A percentile compares a stretch with the other conserved stretches of the same genome.
Evolutionary conservation across 2,797 vertebrate genomes (phyloP).

Genomic region (Sebastes jordani): DNA sequence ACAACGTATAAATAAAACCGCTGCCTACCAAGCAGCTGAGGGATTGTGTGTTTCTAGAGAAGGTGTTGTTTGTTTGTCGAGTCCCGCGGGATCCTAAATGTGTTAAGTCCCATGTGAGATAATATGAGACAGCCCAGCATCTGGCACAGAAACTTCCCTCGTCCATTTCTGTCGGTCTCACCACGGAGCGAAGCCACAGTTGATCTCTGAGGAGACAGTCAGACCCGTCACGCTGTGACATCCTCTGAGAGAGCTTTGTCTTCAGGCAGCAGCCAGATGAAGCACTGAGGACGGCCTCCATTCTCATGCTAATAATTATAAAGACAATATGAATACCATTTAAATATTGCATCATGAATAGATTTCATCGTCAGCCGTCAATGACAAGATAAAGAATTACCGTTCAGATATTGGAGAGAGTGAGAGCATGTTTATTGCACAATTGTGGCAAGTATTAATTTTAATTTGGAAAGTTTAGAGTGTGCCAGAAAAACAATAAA

Average conservation of each 20-base stretch:
- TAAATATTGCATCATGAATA: conserved; percentile 2
- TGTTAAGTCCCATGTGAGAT: conserved; percentile 61
- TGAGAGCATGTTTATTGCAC: not conserved
- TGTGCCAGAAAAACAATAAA: conserved; percentile 12
- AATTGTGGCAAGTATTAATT: not conserved
- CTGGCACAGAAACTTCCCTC: conserved; percentile 36
- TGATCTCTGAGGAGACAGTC: conserved; percentile 24
- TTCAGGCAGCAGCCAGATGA: not conserved
- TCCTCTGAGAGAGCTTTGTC: conserved; percentile 21
- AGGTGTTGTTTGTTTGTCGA: conserved; percentile 58
- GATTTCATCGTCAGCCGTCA: conserved; percentile 19
- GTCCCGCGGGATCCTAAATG: conserved; percentile 58
- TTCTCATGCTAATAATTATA: conserved; percentile 17
- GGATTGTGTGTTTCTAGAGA: conserved; percentile 36
- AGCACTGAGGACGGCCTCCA: not conserved
- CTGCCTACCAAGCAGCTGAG: conserved; percentile 37
- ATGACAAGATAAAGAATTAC: conserved; percentile 1
- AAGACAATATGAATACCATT: conserved; percentile 4
- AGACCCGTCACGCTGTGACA: conserved; percentile 11
- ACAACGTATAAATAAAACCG: conserved; percentile 16
- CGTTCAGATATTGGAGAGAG: not conserved
- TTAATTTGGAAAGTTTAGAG: conserved; percentile 15
- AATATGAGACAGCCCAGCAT: conserved; percentile 34
- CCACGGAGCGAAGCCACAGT: conserved; percentile 20
- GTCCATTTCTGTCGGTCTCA: conserved; percentile 32